Conservation (phyloP, 2,797 vertebrate species). For the Sitta carolinensis region DNA sequence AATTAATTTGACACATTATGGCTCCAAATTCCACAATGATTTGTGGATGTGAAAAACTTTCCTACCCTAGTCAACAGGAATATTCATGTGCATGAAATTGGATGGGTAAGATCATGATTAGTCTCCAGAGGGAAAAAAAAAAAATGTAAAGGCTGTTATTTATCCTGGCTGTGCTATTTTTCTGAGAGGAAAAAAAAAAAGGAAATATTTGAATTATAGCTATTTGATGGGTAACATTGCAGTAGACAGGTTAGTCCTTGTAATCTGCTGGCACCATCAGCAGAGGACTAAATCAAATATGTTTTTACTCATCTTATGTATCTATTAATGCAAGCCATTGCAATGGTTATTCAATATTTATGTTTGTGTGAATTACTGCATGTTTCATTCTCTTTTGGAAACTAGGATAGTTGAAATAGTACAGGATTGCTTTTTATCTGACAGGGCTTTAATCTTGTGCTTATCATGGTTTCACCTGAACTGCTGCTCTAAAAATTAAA, state of each 20-base stretch:
- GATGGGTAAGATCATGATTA: neutral
- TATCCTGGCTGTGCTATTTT: neutral
- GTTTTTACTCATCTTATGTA: constrained; percentile 27
- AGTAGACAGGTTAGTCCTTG: constrained; percentile 33
- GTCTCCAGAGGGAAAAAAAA: neutral
- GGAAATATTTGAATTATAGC: neutral
- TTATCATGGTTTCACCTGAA: constrained; percentile 3
- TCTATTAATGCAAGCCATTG: constrained; percentile 50
- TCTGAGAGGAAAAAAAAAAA: neutral
- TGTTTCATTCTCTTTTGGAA: constrained; percentile 48
- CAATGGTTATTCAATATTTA: constrained; percentile 58
- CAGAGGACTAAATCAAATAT: constrained; percentile 37
- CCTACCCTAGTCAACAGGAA: neutral
- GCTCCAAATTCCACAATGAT: neutral
- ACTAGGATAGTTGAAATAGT: constrained; percentile 39
- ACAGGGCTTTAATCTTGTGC: constrained; percentile 46
- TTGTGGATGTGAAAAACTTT: neutral
- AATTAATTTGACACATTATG: neutral
- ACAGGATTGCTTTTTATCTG: constrained; percentile 31
- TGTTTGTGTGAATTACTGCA: constrained; percentile 23
- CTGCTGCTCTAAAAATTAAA: neutral
- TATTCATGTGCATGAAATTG: neutral
- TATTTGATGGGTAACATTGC: neutral
- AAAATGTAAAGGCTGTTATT: neutral
- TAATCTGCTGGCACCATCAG: constrained; percentile 28